Conservation (phyloP, 2,113 vertebrate species). For the Entomyzon cyanotis region DNA sequence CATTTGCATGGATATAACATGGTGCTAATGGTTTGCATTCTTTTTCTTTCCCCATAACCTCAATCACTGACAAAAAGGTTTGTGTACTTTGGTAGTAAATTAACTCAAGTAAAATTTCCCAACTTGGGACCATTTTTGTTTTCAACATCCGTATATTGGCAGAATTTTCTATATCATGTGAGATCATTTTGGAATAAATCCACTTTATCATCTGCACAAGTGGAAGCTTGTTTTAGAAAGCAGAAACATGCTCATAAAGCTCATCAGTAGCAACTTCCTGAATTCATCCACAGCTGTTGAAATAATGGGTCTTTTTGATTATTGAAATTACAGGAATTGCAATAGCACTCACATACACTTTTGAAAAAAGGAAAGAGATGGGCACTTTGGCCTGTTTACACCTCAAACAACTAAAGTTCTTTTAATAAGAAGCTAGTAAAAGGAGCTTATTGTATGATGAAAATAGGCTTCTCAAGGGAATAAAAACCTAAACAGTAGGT, state of each 20-base stretch:
- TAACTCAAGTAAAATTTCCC: background rate
- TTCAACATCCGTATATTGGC: background rate
- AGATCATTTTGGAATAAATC: background rate
- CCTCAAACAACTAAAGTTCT: background rate
- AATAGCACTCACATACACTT: background rate
- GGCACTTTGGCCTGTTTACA: background rate
- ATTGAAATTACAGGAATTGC: background rate
- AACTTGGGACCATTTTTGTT: background rate
- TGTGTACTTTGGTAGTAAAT: background rate
- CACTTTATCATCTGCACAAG: background rate
- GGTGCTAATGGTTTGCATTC: background rate
- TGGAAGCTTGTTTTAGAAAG: constrained; percentile 6
- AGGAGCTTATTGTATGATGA: background rate
- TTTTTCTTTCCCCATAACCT: background rate
- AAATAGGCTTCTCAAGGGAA: background rate
- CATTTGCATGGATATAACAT: background rate
- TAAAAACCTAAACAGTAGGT: background rate
- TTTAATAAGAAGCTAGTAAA: background rate
- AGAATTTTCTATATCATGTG: background rate
- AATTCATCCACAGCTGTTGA: background rate
- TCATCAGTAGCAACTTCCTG: background rate
- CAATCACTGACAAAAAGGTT: background rate
- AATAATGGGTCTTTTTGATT: background rate
- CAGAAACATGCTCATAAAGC: background rate
- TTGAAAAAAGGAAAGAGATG: background rate